phyloP scores from a whole-genome alignment of 2,113 vertebrate genomes.

The Muntiacus reevesi region DNA sequence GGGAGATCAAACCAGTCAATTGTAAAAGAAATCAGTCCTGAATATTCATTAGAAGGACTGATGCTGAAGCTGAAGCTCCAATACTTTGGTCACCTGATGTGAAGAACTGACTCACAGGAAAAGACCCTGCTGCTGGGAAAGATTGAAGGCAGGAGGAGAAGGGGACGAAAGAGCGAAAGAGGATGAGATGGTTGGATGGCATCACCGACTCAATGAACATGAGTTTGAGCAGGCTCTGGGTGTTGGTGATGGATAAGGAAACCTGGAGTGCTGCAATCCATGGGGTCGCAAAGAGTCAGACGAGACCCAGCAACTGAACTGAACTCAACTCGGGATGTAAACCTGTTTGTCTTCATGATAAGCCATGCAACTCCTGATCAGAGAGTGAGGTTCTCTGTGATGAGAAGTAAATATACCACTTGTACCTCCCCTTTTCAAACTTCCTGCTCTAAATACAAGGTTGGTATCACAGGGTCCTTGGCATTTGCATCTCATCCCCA shows the following conservation, averaged over 20 bases:
- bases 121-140: background rate
- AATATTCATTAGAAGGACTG: background rate
- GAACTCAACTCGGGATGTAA: background rate
- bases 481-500: background rate
- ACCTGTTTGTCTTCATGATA: background rate
- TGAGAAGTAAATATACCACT: background rate
- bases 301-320: background rate
- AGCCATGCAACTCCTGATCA: background rate
- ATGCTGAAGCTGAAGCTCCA: background rate
- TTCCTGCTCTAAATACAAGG: background rate
- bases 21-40: background rate
- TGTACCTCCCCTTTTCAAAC: background rate
- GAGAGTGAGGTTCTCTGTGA: background rate
- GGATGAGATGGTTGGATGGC: background rate
- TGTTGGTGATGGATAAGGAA: background rate
- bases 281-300: background rate
- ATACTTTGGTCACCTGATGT: background rate
- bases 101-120: background rate
- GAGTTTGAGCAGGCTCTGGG: background rate
- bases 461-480: background rate
- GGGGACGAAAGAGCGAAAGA: background rate
- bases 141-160: background rate
- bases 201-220: background rate
- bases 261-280: background rate
- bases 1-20: background rate